Evolutionary conservation across 2,113 vertebrate genomes (phyloP).

Genomic region (Eclectus roratus): DNA sequence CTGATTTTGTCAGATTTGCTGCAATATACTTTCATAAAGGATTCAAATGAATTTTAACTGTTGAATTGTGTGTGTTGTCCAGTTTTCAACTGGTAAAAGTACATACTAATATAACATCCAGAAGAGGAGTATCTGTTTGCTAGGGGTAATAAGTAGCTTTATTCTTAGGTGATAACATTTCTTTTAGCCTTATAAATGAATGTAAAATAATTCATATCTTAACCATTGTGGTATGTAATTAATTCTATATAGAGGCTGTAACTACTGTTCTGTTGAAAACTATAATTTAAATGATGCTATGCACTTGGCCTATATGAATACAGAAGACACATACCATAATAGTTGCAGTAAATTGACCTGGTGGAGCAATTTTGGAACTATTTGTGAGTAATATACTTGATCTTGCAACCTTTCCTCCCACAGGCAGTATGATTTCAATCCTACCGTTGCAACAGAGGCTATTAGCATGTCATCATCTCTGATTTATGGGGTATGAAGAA

Average conservation of each 20-base stretch:
- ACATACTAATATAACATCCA: neutral
- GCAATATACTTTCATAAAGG: neutral
- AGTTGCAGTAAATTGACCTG: conserved; percentile 16
- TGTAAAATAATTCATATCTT: neutral
- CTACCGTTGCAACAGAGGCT: neutral
- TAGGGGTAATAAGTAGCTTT: neutral
- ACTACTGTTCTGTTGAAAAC: neutral
- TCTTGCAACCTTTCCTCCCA: conserved; percentile 37
- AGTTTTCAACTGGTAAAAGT: neutral
- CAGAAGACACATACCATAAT: neutral
- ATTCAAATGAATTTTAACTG: neutral
- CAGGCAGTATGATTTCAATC: neutral
- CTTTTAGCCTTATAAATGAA: neutral
- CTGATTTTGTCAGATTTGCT: neutral
- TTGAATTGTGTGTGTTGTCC: neutral
- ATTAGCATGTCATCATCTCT: neutral
- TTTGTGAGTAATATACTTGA: conserved; percentile 33
- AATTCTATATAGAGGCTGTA: neutral
- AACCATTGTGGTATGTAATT: neutral
- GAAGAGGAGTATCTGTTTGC: neutral
- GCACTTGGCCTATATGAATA: neutral
- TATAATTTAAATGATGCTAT: conserved; percentile 4
- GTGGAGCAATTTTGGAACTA: neutral
- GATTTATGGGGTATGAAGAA: neutral
- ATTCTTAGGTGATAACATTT: neutral